Percentiles rank a stretch among this genome's conserved stretches.
Evolutionary conservation across 2,797 vertebrate species (phyloP).

Genomic region (Helostoma temminkii): DNA sequence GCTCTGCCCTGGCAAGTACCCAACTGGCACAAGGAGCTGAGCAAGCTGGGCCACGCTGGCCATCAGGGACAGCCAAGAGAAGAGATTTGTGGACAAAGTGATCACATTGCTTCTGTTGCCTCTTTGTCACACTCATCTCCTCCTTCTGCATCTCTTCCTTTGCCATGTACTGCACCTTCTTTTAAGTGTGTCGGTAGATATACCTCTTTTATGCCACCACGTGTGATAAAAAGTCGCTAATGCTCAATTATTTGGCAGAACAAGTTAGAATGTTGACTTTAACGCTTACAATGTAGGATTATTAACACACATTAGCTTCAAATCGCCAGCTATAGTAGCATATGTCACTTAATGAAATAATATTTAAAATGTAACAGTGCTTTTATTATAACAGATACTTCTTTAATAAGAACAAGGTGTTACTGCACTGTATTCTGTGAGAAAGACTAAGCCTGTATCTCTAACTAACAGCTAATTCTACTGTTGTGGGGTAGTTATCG

Average conservation of each 20-base stretch:
- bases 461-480: not conserved
- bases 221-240: not conserved
- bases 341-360: not conserved
- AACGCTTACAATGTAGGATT: not conserved
- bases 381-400: not conserved
- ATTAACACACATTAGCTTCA: not conserved
- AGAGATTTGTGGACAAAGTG: constrained; percentile 77
- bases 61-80: constrained; percentile 68
- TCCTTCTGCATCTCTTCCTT: constrained; percentile 41
- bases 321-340: not conserved
- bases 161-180: constrained; percentile 24
- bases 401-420: too few relatives aligned
- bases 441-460: not conserved
- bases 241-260: not conserved
- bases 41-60: constrained; percentile 64
- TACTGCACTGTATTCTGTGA: not conserved
- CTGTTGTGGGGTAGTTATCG: too few relatives aligned
- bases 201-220: constrained; percentile 11
- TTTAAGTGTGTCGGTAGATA: constrained; percentile 21
- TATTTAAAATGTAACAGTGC: too few relatives aligned
- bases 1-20: constrained; percentile 73
- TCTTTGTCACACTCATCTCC: constrained; percentile 52
- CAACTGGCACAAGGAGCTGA: constrained; percentile 77
- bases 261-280: not conserved
- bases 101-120: constrained; percentile 73